phyloP scores from a whole-genome alignment of 2,888 invertebrate species.

The Eilema griseolum region DNA sequence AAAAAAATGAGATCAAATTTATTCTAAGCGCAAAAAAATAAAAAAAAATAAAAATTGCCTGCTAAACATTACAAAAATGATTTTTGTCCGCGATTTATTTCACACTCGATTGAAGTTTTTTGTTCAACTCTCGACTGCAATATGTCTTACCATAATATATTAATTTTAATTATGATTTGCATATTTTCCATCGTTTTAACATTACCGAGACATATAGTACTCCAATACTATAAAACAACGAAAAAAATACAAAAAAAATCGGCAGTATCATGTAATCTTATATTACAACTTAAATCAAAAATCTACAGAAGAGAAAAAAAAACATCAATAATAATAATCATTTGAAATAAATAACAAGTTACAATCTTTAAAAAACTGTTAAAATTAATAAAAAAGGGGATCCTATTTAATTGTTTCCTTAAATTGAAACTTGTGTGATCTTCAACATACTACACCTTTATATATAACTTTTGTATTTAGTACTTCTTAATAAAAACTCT shows the following conservation, averaged over 20 bases:
- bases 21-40: conserved; percentile 54
- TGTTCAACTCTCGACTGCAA: conserved; percentile 72
- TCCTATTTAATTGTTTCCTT: conserved; percentile 72
- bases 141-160: conserved; percentile 62
- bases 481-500: conserved; percentile 86
- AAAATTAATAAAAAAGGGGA: conserved; percentile 79
- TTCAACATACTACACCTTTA: conserved; percentile 77
- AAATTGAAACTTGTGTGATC: conserved; percentile 80
- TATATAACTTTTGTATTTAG: conserved; percentile 78
- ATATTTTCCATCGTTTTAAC: conserved; percentile 48
- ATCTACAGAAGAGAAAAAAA: conserved; percentile 77
- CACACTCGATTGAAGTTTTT: conserved; percentile 61
- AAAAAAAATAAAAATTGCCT: conserved; percentile 76
- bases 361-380: conserved; percentile 83
- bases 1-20: conserved; percentile 82
- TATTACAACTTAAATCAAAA: conserved; percentile 80
- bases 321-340: conserved; percentile 86
- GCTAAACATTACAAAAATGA: conserved; percentile 62
- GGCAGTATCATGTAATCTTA: conserved; percentile 84
- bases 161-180: conserved; percentile 47
- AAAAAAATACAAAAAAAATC: conserved; percentile 73
- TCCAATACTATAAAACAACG: conserved; percentile 57
- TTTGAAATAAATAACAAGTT: conserved; percentile 87
- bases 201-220: conserved; percentile 48
- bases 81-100: conserved; percentile 67